Conservation (phyloP, 2,888 invertebrate species). For the Macrophya annulata region DNA sequence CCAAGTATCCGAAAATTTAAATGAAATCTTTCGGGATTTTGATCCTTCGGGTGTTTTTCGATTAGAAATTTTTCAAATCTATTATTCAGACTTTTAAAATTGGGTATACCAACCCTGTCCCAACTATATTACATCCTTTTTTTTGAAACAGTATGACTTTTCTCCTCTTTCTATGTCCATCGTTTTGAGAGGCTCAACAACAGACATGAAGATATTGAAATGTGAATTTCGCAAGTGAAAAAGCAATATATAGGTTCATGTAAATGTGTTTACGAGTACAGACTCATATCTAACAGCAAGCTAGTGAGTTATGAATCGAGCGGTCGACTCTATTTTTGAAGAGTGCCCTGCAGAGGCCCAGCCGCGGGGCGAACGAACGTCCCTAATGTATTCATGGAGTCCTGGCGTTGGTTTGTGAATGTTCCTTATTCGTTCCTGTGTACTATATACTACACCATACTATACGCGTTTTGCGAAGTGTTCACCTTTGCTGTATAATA, state of each 20-base stretch:
- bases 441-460: not conserved
- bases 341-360: constrained; percentile 24
- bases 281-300: constrained; percentile 34
- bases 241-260: not conserved
- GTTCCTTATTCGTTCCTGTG: constrained; percentile 16
- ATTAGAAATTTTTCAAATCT: too few relatives aligned
- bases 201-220: not conserved
- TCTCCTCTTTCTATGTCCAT: not conserved
- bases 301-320: constrained; percentile 42
- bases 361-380: constrained; percentile 20
- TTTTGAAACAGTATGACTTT: not conserved
- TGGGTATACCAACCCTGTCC: too few relatives aligned
- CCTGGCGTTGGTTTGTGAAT: constrained; percentile 27
- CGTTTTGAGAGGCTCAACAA: not conserved
- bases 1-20: too few relatives aligned
- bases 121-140: too few relatives aligned
- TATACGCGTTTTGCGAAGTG: constrained; percentile 21
- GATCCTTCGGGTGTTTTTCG: too few relatives aligned
- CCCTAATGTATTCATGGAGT: constrained; percentile 51
- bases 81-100: too few relatives aligned
- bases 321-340: constrained; percentile 43
- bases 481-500: constrained; percentile 24
- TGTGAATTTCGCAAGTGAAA: not conserved
- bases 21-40: too few relatives aligned
- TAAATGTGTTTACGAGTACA: constrained; percentile 1